Conservation (phyloP, 2,797 vertebrate species). For the Micromesistius poutassou region DNA sequence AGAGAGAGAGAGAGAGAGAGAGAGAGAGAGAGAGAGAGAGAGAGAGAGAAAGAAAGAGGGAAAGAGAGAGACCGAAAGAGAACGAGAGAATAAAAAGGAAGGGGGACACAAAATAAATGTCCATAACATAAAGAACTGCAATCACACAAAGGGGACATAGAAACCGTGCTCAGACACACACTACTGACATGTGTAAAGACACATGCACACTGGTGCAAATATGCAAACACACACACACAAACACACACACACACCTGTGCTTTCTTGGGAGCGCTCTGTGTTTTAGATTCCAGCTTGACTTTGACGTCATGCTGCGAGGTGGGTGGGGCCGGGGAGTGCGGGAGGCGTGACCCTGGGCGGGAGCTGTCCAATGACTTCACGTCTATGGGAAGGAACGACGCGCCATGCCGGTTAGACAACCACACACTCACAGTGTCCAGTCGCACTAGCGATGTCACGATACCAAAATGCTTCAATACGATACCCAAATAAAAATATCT, state of each 20-base stretch:
- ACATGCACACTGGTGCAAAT: background rate
- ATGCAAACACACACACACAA: too few species aligned
- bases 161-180: too few species aligned
- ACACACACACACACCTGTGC: slow-evolving; percentile 58
- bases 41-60: too few species aligned
- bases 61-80: too few species aligned
- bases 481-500: too few species aligned
- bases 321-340: slow-evolving; percentile 70
- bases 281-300: slow-evolving; percentile 86
- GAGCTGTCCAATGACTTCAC: slow-evolving; percentile 77
- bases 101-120: too few species aligned
- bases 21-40: too few species aligned
- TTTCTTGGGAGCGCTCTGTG: slow-evolving; percentile 83
- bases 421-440: background rate
- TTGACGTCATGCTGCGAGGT: slow-evolving; percentile 76
- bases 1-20: too few species aligned
- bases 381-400: slow-evolving; percentile 70
- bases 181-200: too few species aligned
- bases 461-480: too few species aligned
- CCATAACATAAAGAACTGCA: background rate
- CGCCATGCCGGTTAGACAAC: background rate
- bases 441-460: background rate
- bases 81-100: too few species aligned
- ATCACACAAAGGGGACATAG: background rate
- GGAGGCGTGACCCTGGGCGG: slow-evolving; percentile 73